phyloP scores from a whole-genome alignment of 2,113 vertebrate species.

The Sylvietta virens region DNA sequence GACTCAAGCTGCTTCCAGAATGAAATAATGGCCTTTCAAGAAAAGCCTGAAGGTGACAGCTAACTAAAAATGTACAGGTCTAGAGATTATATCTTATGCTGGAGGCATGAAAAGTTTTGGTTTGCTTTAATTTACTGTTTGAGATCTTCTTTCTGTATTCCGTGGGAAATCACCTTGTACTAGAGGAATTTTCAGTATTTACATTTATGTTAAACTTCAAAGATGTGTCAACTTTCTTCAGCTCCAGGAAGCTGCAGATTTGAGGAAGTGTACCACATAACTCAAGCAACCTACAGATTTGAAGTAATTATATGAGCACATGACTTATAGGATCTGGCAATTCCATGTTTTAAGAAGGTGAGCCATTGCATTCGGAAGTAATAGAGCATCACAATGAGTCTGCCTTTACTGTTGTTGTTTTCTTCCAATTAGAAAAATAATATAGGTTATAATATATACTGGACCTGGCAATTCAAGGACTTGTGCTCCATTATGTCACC shows the following conservation, averaged over 20 bases:
- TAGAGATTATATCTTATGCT: not conserved
- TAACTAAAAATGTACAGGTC: not conserved
- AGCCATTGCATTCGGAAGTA: not conserved
- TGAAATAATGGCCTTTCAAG: not conserved
- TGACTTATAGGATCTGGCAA: not conserved
- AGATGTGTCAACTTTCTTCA: not conserved
- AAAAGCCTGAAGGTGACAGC: not conserved
- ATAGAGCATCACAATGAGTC: not conserved
- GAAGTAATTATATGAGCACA: not conserved
- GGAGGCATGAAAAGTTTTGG: not conserved
- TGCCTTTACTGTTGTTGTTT: not conserved
- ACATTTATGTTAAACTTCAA: not conserved
- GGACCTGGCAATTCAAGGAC: not conserved
- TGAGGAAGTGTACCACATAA: not conserved
- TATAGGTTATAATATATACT: not conserved
- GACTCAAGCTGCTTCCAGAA: not conserved
- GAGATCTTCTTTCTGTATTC: not conserved
- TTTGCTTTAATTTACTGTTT: not conserved
- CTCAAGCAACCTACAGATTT: not conserved
- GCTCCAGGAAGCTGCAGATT: not conserved
- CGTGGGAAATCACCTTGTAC: not conserved
- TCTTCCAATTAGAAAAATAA: not conserved
- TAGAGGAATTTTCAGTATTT: not conserved
- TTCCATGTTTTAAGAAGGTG: not conserved
- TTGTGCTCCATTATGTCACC: conserved; percentile 58